phyloP scores from a whole-genome alignment of 2,797 vertebrate species.

The Loris lydekkerianus region DNA sequence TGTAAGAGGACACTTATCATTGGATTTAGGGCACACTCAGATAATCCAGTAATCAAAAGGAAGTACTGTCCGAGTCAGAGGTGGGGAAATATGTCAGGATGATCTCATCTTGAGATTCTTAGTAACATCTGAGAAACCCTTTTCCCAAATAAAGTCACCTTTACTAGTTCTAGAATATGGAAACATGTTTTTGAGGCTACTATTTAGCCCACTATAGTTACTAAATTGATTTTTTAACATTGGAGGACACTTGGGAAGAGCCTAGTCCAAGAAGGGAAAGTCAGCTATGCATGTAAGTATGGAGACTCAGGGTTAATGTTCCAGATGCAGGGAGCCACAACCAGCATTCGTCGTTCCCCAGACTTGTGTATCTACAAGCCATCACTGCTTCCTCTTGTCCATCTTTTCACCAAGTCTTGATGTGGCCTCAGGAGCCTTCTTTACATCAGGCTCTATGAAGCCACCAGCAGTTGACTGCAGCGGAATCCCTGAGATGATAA shows the following conservation, averaged over 20 bases:
- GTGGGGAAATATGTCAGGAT: neutral
- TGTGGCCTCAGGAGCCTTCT: neutral
- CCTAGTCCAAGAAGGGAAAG: neutral
- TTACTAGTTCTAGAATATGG: neutral
- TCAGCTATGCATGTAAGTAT: neutral
- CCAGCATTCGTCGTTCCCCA: neutral
- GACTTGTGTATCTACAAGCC: neutral
- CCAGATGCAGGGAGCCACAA: neutral
- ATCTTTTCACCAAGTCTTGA: neutral
- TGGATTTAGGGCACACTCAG: neutral
- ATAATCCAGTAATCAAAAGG: neutral
- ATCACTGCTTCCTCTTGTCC: neutral
- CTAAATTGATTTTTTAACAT: constrained; percentile 2
- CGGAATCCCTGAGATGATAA: neutral
- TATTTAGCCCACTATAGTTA: neutral
- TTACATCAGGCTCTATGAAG: neutral
- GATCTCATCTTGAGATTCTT: neutral
- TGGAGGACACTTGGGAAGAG: neutral
- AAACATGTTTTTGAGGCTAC: neutral
- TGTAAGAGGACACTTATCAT: neutral
- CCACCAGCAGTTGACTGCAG: neutral
- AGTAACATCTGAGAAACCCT: neutral
- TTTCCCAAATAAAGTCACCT: neutral
- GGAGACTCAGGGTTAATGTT: neutral
- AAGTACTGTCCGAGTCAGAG: too few species aligned